Conservation (phyloP, 2,797 vertebrate genomes). For the Rhadinocentrus ornatus region DNA sequence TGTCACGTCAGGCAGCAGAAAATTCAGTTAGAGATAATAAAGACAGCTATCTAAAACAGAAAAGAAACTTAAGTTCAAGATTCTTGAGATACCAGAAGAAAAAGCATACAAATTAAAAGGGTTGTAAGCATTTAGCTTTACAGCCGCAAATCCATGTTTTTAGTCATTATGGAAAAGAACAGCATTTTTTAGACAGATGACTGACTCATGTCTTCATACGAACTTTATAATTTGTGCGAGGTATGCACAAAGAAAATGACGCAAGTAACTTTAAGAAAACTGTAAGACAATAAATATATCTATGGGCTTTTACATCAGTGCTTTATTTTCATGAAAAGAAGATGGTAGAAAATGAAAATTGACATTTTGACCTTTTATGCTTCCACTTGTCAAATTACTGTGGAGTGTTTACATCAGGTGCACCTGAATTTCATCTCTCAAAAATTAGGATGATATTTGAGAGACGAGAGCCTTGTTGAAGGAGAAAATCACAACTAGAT, state of each 20-base stretch:
- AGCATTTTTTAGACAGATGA: neutral
- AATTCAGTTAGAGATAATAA: neutral
- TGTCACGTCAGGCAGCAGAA: neutral
- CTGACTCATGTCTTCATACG: neutral
- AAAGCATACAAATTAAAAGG: neutral
- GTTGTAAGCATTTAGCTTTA: neutral
- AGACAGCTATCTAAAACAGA: neutral
- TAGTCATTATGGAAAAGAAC: neutral
- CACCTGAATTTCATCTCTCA: neutral
- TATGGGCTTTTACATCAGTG: neutral
- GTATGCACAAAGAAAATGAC: neutral
- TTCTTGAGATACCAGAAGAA: neutral
- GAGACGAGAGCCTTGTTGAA: neutral
- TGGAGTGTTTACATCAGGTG: neutral
- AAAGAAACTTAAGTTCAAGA: neutral
- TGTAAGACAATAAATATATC: neutral
- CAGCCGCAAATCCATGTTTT: neutral
- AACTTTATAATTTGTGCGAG: neutral
- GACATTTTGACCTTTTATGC: neutral
- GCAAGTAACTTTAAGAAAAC: neutral
- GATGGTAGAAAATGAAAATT: neutral
- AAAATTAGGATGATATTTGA: conserved; percentile 4
- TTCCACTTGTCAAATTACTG: neutral
- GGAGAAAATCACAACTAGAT: neutral
- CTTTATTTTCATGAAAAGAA: neutral